Evolutionary conservation across 2,888 invertebrate species (phyloP), one percentile per base, ranked within the genome.

Genomic region (Strigamia crassipes): DNA sequence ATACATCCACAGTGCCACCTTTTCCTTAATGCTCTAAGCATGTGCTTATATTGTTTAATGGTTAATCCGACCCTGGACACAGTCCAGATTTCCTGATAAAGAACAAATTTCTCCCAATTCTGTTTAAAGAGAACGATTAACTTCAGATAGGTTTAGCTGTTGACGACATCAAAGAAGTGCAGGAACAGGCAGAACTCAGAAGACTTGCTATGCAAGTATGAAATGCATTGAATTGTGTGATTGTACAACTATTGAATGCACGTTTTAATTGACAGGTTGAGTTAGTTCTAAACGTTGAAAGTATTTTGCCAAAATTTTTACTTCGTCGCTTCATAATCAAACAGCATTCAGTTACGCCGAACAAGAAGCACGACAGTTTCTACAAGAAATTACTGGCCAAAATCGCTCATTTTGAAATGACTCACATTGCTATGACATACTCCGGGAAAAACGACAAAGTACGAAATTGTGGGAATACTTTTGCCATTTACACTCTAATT

Each of bases 111-210:
- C 27, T 27, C 27, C 27, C 27, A 27, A 27, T 27, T 27, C 3
- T 27, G 27, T 82, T 38, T 21, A 78, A 79, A 21, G 23, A 1
- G 31, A 15, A 27, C 27, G 9, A 21, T 82, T 38, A 38, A 83
- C 85, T 34, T 82, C 15, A 87, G 87, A 87, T 89, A 83, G 90
- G 90, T 86, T 85, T 90, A 85, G 90, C 90, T 83, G 90, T 90
- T 42, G 90, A 90, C 85, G 90, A 90, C 86, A 90, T 90, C 84
- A 89, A 89, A 84, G 88, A 87, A 66, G 89, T 90, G 18, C 89
- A 90, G 84, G 89, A 89, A 78, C 87, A 89, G 84, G 90, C 90
- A 21, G 88, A 87, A 13, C 86, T 90, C 15, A 88, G 87, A 83
- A 83, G 87, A 66, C 84, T 87, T n/a, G 86, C 86, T 51, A 87